Evolutionary conservation across 2,888 invertebrate species (phyloP).

Genomic region (Macrosoma leucophasiata): DNA sequence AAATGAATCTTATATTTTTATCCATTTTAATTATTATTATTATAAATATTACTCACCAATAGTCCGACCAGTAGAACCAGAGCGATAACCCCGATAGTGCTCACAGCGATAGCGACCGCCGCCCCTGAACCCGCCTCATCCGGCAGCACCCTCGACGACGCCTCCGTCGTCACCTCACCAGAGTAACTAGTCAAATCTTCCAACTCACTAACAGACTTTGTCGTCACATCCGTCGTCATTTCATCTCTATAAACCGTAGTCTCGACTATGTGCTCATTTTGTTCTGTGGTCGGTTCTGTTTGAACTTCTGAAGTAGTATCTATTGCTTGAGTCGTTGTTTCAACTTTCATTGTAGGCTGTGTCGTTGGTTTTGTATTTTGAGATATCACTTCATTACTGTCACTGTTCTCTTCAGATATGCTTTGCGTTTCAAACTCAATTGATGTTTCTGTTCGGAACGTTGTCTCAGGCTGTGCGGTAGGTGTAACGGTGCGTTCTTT

Average conservation of each 20-base stretch:
- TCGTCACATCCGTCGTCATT: constrained; percentile 38
- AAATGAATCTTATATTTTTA: too few relatives aligned
- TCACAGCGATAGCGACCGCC: constrained; percentile 87
- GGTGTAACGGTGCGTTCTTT: constrained; percentile 33
- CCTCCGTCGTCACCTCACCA: constrained; percentile 53
- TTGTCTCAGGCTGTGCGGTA: constrained; percentile 29
- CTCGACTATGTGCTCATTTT: constrained; percentile 35
- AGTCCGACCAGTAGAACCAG: constrained; percentile 85
- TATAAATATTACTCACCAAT: constrained; percentile 76
- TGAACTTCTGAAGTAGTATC: constrained; percentile 18
- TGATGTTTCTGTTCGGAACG: constrained; percentile 29
- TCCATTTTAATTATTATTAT: too few relatives aligned
- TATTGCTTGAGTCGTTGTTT: constrained; percentile 23
- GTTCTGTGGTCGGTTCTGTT: constrained; percentile 30
- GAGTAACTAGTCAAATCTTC: constrained; percentile 47
- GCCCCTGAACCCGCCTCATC: constrained; percentile 78
- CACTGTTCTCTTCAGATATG: constrained; percentile 51
- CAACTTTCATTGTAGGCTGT: constrained; percentile 22
- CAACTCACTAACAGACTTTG: constrained; percentile 39
- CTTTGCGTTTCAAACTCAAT: constrained; percentile 31
- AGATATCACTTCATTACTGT: constrained; percentile 54
- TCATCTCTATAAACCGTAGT: constrained; percentile 31
- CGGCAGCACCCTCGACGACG: constrained; percentile 38
- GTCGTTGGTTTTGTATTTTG: constrained; percentile 30
- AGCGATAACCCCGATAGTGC: constrained; percentile 86